These are phyloP conservation scores for Chloroclystis v-ata DNA, from an alignment of 2,888 invertebrate genomes.

Conservation along the genomic window DNA sequence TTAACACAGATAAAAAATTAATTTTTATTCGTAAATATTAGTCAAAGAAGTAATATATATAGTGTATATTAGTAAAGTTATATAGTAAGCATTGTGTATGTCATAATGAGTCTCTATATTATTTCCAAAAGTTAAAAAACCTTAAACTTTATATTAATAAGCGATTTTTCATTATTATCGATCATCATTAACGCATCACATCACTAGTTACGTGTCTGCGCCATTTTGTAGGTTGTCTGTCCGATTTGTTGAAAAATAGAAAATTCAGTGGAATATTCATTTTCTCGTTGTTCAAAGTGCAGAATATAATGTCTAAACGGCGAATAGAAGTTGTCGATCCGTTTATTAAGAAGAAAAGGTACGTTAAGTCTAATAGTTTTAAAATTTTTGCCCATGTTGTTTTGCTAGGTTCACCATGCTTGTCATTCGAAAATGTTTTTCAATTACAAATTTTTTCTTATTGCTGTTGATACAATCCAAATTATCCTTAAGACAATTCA, in stretches of 20 bases:
- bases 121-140: too few relatives aligned
- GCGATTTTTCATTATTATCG: background rate
- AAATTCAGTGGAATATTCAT: slow-evolving; percentile 38
- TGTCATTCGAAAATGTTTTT: slow-evolving; percentile 17
- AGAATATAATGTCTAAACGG: slow-evolving; percentile 84
- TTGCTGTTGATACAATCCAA: too few relatives aligned
- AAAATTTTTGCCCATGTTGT: slow-evolving; percentile 1
- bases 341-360: slow-evolving; percentile 87
- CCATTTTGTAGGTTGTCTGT: slow-evolving; percentile 67
- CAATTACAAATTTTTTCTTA: too few relatives aligned
- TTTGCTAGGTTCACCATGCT: slow-evolving; percentile 42
- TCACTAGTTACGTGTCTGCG: slow-evolving; percentile 29
- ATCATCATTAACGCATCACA: background rate
- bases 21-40: too few relatives aligned
- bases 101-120: too few relatives aligned
- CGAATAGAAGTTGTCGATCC: slow-evolving; percentile 92
- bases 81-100: too few relatives aligned
- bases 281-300: slow-evolving; percentile 40
- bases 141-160: too few relatives aligned
- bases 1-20: too few relatives aligned
- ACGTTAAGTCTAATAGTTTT: slow-evolving; percentile 33
- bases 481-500: too few relatives aligned
- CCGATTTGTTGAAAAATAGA: slow-evolving; percentile 30
- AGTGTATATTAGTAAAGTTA: too few relatives aligned
- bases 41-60: too few relatives aligned